Evolutionary conservation across 1,140 invertebrate genomes (phyloP).

Genomic region (Drosophila pruinosa): DNA sequence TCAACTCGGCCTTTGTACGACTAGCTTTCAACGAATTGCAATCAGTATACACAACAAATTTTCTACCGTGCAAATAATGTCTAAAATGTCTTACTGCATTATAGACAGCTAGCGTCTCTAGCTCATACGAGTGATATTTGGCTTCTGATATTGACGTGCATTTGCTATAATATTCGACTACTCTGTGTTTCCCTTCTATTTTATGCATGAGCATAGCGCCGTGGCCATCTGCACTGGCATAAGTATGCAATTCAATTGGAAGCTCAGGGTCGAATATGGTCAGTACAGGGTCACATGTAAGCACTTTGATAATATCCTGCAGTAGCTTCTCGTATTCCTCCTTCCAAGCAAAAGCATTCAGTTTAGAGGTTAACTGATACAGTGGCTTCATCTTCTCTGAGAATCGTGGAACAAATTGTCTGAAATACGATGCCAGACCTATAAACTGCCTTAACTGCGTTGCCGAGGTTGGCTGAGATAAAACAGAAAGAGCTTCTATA

Average conservation of each 20-base stretch:
- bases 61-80: constrained; percentile 63
- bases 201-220: background rate
- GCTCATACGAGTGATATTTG: constrained; percentile 70
- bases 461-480: background rate
- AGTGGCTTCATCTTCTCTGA: background rate
- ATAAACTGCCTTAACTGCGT: constrained; percentile 13
- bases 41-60: constrained; percentile 34
- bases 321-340: constrained; percentile 1
- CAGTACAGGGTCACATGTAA: constrained; percentile 14
- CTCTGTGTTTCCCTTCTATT: background rate
- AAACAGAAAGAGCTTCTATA: background rate
- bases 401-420: constrained; percentile 3
- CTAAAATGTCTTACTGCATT: constrained; percentile 47
- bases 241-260: constrained; percentile 18
- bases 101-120: constrained; percentile 43
- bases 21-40: constrained; percentile 1
- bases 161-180: background rate
- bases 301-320: constrained; percentile 2
- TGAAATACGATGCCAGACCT: background rate
- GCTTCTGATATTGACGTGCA: constrained; percentile 32
- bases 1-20: too few relatives aligned
- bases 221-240: background rate
- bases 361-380: too few relatives aligned
- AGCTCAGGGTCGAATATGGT: constrained; percentile 19
- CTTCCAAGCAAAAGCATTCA: constrained; percentile 7